Base-by-base conservation (phyloP, 2,113 vertebrate species). In the Oreotrochilus melanogaster region DNA sequence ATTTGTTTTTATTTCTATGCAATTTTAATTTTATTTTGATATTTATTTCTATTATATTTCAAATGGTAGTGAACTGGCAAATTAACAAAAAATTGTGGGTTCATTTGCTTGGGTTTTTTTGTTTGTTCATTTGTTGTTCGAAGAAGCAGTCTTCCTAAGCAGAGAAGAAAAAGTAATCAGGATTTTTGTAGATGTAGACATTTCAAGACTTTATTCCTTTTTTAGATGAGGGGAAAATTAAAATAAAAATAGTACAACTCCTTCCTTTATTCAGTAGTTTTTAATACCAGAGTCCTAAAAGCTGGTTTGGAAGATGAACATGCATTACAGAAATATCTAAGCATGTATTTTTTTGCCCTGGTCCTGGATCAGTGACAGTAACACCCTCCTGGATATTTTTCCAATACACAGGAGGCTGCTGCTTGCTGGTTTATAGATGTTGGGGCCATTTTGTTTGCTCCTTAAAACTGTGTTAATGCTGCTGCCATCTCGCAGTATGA, bases 281-380 rank as follows among this genome's bases (percentile, higher is more conserved):
- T 95, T 87, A 95, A 79, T 54, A 91, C 54, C 87, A 84, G 84
- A 75, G 61, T 64, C 73, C 84, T 89, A 86, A 91, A 92, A 57
- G 61, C 86, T 92, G 93, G 89, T 96, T 95, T 96, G 95, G 96
- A 96, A 93, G 86, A 72, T 80, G 87, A 66, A 91, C 84, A 54
- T 30, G 47, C n/a, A 5, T 91, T 64, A 92, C 93, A 89, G 85
- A 96, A 95, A 95, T 89, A 96, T 61, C 89, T 79, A 54, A 79
- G 91, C 81, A 58, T 51, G 35, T 64, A 7, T 82, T 75, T 91
- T 93, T 67, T 14, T 61, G 18, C 66, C 37, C 62, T 82, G 62
- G 37, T 78, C 64, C 81, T 95, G 93, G 82, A 84, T 58, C 71
- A 42, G 80, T 23, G 86, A 89, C 84, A 92, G 78, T 9, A 94